Base-by-base conservation (phyloP, 2,113 vertebrate genomes). In the Reinhardtius hippoglossoides region DNA sequence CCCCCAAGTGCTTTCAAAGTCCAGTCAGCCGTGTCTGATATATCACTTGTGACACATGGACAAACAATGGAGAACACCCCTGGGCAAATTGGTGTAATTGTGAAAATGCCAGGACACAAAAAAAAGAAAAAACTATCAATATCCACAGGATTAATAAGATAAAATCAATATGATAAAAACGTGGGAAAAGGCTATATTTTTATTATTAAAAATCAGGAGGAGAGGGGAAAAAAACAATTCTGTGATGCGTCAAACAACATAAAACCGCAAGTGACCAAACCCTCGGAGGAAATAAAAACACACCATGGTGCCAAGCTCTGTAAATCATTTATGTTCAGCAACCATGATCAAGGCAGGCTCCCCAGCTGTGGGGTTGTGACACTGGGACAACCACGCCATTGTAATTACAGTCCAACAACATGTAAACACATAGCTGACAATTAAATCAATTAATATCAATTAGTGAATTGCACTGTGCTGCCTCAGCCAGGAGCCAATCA, bases 381-480 rank as follows among this genome's bases (percentile, higher is more conserved):
- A 68, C 40, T 26, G 76, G 50, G 50, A 81, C 61, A 67, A 27
- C 13, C 66, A 56, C 35, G 75, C 78, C 46, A 75, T 82, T 62
- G 9, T 52, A 81, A 84, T 81, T 52, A 54, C 67, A n/a, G 67
- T 67, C 77, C 37, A 35, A 48, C 54, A 63, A 62, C 4, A 46
- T 52, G 40, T 46, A 80, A 83, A 90, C 70, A 74, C 74, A 76
- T 44, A 77, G 42, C 7, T 67, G 63, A 83, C 73, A 81, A 90
- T 92, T 88, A 88, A 88, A 90, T 89, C 77, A 89, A 88, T 87
- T 89, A 79, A 86, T 90, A 91, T 89, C 80, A 90, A 80, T 93
- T 90, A 86, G 81, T 77, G 66, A 83, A 88, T 65, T 56, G 59
- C 61, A 59, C 52, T 18, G 78, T 52, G 56, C 15, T 71, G 69